phyloP scores from a whole-genome alignment of 2,888 invertebrate species.

The Cataglyphis rosenhaueri region DNA sequence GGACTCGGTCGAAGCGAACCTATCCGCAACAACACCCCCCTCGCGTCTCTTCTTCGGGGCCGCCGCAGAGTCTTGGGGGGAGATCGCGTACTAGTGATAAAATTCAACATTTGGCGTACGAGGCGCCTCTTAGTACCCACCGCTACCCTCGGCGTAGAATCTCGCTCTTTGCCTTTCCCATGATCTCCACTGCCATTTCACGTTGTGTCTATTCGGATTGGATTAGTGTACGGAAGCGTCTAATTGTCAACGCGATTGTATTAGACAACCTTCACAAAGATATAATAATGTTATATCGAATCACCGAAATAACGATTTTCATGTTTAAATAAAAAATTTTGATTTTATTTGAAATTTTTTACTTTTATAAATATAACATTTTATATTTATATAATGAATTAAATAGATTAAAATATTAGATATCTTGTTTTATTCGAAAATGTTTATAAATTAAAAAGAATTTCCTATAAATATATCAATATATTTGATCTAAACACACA shows the following conservation, averaged over 20 bases:
- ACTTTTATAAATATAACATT: background rate
- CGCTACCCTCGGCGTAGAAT: slow-evolving; percentile 30
- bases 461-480: background rate
- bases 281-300: background rate
- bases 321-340: background rate
- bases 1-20: slow-evolving; percentile 67
- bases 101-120: slow-evolving; percentile 74
- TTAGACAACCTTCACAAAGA: background rate
- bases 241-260: slow-evolving; percentile 13
- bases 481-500: slow-evolving; percentile 12
- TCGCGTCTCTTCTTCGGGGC: slow-evolving; percentile 55
- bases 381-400: background rate
- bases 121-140: slow-evolving; percentile 44
- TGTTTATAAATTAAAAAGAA: background rate
- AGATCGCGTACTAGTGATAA: slow-evolving; percentile 80
- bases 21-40: slow-evolving; percentile 58
- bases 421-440: background rate
- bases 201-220: slow-evolving; percentile 24
- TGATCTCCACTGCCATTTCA: slow-evolving; percentile 39
- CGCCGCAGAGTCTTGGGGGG: slow-evolving; percentile 74
- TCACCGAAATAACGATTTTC: background rate
- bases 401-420: background rate
- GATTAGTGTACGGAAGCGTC: slow-evolving; percentile 26
- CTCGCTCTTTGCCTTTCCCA: slow-evolving; percentile 24
- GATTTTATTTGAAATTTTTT: background rate